Conservation (phyloP, 2,888 invertebrate species). For the Thyatira batis region DNA sequence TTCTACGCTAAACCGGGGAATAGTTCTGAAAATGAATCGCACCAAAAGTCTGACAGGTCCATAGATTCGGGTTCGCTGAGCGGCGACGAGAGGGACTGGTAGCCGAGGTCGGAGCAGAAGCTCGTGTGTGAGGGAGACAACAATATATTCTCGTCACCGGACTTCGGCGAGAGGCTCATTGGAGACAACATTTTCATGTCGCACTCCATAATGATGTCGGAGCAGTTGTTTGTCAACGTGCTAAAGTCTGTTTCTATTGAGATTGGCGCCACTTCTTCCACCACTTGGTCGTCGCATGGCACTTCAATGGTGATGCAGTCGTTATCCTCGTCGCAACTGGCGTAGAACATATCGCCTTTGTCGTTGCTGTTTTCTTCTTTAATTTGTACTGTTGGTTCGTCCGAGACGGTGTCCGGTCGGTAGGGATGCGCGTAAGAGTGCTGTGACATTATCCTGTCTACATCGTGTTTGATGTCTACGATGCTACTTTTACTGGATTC, state of each 20-base stretch:
- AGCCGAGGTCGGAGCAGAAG: constrained; percentile 73
- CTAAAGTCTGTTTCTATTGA: constrained; percentile 58
- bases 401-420: constrained; percentile 45
- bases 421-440: constrained; percentile 80
- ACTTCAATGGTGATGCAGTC: constrained; percentile 89
- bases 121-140: constrained; percentile 71
- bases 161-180: constrained; percentile 63
- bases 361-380: constrained; percentile 59
- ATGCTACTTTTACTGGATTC: constrained; percentile 87
- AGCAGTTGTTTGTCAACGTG: constrained; percentile 46
- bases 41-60: constrained; percentile 86
- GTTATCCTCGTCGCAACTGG: constrained; percentile 87
- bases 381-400: constrained; percentile 40
- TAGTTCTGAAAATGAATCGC: constrained; percentile 88
- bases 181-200: constrained; percentile 76
- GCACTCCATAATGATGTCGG: constrained; percentile 57
- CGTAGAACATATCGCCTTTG: constrained; percentile 85
- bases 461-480: constrained; percentile 74
- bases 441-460: constrained; percentile 74
- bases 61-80: constrained; percentile 73
- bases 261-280: constrained; percentile 53
- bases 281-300: constrained; percentile 82
- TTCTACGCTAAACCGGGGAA: constrained; percentile 87
- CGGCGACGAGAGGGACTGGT: constrained; percentile 76
- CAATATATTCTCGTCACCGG: constrained; percentile 60